Evolutionary conservation across 1,140 invertebrate species (phyloP), one percentile per base, ranked within the genome.

Genomic region (Nephotettix cincticeps): DNA sequence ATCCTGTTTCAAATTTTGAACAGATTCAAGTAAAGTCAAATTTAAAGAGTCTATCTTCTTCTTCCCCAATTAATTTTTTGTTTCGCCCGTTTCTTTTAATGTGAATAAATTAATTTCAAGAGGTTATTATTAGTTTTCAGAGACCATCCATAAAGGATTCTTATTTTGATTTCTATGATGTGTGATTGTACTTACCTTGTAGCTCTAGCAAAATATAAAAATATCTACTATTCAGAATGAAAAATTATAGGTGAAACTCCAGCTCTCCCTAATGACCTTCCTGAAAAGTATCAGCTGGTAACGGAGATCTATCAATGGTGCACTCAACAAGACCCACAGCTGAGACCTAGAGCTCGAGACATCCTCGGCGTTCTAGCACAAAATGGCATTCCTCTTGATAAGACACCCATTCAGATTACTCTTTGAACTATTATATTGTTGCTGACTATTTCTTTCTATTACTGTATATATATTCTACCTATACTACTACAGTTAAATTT

Each of bases 261-360:
- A 56, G 79, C 83, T 1, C 76, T 93, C 36, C 91, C 91, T 0
- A 84, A 87, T 73, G 83, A 88, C 32, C 81, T 89, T 1, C 83
- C 83, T 58, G 75, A 82, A 30, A 82, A 84, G 43, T 94, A 93
- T 78, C 83, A 85, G 36, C 79, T 81, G 23, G 82, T 93, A 1
- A 81, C 93, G 4, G 85, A 90, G 71, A 72, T 93, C 68, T 93
- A 92, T 80, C 87, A 85, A 77, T 83, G 85, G 68, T 92, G 91
- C 77, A 94, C 92, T 0, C 87, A 90, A 76, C 78, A 81, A 30
- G 79, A 85, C 71, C 85, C 86, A 25, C 80, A 81, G 51, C 81
- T 83, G 71, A 80, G 92, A 54, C 92, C 92, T 0, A 80, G 83
- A 40, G 89, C 91, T 1, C 19, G 32, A 51, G 63, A 76, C 32